These are phyloP conservation scores for Aphelocoma coerulescens DNA, from an alignment of 2,113 vertebrate genomes.

Conservation along the genomic window DNA sequence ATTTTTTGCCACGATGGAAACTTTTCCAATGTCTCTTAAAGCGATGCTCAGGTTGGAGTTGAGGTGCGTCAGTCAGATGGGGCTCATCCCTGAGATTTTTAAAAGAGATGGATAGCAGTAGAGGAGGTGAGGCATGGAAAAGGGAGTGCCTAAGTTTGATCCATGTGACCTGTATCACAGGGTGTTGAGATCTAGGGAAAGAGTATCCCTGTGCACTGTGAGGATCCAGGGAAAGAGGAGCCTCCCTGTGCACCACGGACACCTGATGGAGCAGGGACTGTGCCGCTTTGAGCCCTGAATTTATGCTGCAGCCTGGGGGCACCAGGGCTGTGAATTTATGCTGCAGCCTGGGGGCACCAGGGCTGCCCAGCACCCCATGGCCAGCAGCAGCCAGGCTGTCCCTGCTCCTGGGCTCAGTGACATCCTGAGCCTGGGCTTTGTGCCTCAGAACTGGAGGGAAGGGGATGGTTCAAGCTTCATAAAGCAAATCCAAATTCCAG, in stretches of 20 bases:
- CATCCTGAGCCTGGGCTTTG: neutral
- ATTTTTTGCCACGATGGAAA: neutral
- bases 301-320: neutral
- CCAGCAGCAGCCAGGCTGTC: neutral
- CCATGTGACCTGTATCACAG: neutral
- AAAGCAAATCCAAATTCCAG: neutral
- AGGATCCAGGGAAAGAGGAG: neutral
- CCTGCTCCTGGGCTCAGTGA: neutral
- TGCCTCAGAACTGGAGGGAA: neutral
- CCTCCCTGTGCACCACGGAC: neutral
- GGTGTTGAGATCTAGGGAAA: neutral
- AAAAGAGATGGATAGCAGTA: neutral
- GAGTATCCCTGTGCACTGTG: neutral
- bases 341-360: neutral
- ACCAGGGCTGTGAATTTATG: neutral
- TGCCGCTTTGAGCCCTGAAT: neutral
- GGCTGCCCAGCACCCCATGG: neutral
- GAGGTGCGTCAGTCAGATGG: neutral
- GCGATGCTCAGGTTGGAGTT: neutral
- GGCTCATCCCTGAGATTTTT: neutral
- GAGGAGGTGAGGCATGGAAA: neutral
- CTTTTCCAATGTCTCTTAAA: neutral
- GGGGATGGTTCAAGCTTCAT: neutral
- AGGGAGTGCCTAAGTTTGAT: neutral
- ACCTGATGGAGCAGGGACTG: neutral